phyloP scores from a whole-genome alignment of 1,140 invertebrate species.

The Pachyrhynchus sulphureomaculatus region DNA sequence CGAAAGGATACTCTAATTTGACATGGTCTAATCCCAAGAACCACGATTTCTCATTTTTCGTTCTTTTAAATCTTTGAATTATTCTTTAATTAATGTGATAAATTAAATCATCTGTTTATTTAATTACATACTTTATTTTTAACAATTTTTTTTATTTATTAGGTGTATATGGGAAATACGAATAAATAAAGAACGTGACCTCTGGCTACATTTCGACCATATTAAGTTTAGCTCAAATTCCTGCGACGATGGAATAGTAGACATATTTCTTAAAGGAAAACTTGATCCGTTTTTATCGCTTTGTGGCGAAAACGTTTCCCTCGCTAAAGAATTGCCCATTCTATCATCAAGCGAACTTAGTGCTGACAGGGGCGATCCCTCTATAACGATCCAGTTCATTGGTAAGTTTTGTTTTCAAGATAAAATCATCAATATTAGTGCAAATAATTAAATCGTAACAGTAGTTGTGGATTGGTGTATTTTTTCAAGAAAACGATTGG shows the following conservation, averaged over 20 bases:
- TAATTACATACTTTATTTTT: no score
- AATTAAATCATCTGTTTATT: no score
- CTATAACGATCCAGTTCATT: constrained; percentile 48
- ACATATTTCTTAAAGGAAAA: constrained; percentile 71
- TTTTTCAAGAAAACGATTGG: no score
- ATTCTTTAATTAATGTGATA: no score
- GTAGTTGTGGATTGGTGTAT: no score
- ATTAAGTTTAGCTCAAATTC: constrained; percentile 77
- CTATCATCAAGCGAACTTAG: constrained; percentile 73
- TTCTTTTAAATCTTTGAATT: no score
- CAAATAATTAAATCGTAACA: no score
- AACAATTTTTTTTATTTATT: no score
- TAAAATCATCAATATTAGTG: no score
- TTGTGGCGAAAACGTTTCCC: constrained; percentile 80
- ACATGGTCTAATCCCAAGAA: no score
- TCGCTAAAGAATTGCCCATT: constrained; percentile 74
- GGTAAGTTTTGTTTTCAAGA: constrained; percentile 27
- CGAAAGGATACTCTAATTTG: no score
- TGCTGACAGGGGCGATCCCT: constrained; percentile 61
- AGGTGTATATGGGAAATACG: constrained; percentile 87
- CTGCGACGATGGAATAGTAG: constrained; percentile 82
- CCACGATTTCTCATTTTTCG: no score
- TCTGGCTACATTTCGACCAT: constrained; percentile 84
- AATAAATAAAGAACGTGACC: constrained; percentile 75
- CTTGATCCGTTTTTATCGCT: constrained; percentile 72